A percentile compares a stretch with the other conserved stretches of the same genome.
Conservation (phyloP, 92 coral and sea anemone genomes). For the Nematostella vectensis region DNA sequence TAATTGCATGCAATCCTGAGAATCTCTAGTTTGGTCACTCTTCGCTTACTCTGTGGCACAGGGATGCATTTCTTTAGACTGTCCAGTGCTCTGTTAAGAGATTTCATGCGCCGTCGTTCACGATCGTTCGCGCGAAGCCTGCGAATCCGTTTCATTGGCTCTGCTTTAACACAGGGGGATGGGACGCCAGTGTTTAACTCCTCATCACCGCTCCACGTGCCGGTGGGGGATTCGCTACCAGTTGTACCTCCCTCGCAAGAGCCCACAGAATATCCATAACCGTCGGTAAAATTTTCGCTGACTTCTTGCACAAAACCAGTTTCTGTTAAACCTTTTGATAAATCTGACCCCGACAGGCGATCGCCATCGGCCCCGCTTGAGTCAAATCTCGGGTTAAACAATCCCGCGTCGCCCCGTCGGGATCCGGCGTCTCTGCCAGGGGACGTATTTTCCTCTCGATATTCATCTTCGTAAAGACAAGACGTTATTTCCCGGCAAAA, state of each 20-base stretch:
- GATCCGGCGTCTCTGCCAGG: slow-evolving; percentile 8
- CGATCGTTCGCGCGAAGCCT: slow-evolving; percentile 99
- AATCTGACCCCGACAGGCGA: background rate
- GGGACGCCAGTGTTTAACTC: slow-evolving; percentile 32
- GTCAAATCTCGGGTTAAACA: background rate
- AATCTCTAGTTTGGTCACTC: slow-evolving; percentile 93
- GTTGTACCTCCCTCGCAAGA: slow-evolving; percentile 19
- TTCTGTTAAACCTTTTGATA: background rate
- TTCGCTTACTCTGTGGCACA: slow-evolving; percentile 85
- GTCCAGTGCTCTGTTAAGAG: slow-evolving; percentile 87
- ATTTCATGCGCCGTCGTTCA: slow-evolving; percentile 89
- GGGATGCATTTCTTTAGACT: slow-evolving; percentile 96
- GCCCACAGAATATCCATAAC: slow-evolving; percentile 3
- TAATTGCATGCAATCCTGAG: slow-evolving; percentile 95
- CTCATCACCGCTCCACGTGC: slow-evolving; percentile 51
- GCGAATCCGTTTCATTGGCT: slow-evolving; percentile 91
- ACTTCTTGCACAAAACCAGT: slow-evolving; percentile 3
- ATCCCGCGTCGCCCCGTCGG: background rate
- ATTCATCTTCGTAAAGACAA: slow-evolving; percentile 26
- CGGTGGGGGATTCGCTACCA: slow-evolving; percentile 25
- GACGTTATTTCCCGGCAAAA: slow-evolving; percentile 32
- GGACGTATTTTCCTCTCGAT: slow-evolving; percentile 5
- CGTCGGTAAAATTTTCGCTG: slow-evolving; percentile 14
- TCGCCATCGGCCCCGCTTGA: background rate
- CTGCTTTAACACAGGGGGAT: slow-evolving; percentile 43